Conservation (phyloP, 2,797 vertebrate genomes). For the Ctenochaetus hawaiiensis region DNA sequence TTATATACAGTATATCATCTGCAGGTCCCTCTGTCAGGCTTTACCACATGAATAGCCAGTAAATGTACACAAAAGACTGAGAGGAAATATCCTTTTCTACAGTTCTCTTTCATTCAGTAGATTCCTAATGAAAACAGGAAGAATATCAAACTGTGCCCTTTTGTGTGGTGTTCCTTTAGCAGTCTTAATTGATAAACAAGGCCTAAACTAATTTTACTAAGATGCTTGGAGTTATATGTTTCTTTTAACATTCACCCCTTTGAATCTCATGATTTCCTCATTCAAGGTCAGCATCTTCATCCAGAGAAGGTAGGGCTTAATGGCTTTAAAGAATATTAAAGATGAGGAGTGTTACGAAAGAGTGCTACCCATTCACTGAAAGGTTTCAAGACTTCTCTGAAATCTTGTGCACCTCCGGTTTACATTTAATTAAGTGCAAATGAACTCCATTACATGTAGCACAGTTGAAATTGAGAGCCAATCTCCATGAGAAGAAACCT, state of each 20-base stretch:
- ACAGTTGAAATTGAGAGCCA: constrained; percentile 18
- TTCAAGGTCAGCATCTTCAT: background rate
- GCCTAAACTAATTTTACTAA: background rate
- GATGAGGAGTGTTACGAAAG: background rate
- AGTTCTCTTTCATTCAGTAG: background rate
- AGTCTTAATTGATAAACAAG: background rate
- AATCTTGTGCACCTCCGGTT: background rate
- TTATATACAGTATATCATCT: constrained; percentile 18
- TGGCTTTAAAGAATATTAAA: background rate
- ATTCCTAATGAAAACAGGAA: background rate
- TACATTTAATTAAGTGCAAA: constrained; percentile 12
- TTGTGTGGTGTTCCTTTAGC: constrained; percentile 14
- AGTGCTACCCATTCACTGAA: background rate
- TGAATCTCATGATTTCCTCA: background rate
- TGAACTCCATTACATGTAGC: background rate
- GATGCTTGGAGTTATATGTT: background rate
- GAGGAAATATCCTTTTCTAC: background rate
- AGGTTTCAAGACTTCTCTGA: background rate
- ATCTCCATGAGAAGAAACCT: constrained; percentile 33
- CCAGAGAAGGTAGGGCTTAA: background rate
- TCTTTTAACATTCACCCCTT: background rate
- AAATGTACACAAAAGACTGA: constrained; percentile 9
- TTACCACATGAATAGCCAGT: constrained; percentile 8
- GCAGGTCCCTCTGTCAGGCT: constrained; percentile 13
- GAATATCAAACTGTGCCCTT: background rate